Conservation (phyloP, 37 sponge, comb jelly and placozoan species). For the Beroe forskalii region DNA sequence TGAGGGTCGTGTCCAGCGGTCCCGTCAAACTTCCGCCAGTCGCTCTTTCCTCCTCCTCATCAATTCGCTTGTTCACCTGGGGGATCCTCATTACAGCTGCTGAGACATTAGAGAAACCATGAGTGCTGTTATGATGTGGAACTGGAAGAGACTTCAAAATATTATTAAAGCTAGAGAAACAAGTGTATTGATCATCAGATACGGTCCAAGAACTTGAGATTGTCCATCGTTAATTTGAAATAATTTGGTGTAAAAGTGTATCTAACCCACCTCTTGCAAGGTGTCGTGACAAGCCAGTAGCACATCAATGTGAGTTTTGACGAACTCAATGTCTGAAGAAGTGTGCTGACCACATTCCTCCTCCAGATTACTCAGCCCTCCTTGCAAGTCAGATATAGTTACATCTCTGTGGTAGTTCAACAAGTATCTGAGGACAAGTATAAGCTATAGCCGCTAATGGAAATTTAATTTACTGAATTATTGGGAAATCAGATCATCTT, state of each 20-base stretch:
- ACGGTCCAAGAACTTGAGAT: too few species aligned
- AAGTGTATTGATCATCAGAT: too few species aligned
- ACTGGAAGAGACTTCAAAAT: too few species aligned
- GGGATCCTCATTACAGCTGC: too few species aligned
- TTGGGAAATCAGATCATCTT: too few species aligned
- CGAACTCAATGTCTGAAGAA: slow-evolving; percentile 32
- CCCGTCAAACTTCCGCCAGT: slow-evolving; percentile 26
- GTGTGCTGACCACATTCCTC: slow-evolving; percentile 30
- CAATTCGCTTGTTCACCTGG: slow-evolving; percentile 14
- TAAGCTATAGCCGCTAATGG: too few species aligned
- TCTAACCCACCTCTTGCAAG: neutral
- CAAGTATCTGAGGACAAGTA: slow-evolving; percentile 4
- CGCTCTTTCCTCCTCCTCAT: slow-evolving; percentile 17
- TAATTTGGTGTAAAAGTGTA: too few species aligned
- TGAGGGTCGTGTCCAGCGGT: neutral
- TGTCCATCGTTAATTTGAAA: too few species aligned
- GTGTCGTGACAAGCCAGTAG: slow-evolving; percentile 22
- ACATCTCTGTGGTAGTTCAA: slow-evolving; percentile 20
- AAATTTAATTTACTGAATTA: too few species aligned
- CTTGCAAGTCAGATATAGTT: neutral
- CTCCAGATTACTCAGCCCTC: neutral
- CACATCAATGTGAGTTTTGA: slow-evolving; percentile 42
- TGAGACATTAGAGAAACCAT: too few species aligned
- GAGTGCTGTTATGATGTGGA: too few species aligned
- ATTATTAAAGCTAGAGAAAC: too few species aligned